Conservation (phyloP, 2,113 vertebrate species). For the Pluvialis apricaria region DNA sequence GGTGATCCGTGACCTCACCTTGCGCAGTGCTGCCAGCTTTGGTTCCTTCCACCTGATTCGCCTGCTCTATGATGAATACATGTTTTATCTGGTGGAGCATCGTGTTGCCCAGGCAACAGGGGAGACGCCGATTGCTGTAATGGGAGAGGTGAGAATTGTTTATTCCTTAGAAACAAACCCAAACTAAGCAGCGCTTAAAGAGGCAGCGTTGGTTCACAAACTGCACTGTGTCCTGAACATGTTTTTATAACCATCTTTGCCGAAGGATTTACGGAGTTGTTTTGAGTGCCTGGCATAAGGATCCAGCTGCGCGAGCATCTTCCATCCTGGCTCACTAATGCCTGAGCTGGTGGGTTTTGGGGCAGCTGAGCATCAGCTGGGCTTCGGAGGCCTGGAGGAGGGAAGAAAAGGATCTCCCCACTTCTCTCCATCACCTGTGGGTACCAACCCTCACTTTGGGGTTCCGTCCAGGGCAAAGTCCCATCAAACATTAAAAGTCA, state of each 20-base stretch:
- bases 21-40: constrained; percentile 95
- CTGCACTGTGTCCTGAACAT: rapidly evolving
- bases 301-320: background rate
- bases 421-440: background rate
- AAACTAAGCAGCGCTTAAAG: background rate
- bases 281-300: background rate
- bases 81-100: constrained; percentile 99
- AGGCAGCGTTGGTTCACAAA: rapidly evolving
- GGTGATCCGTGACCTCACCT: constrained; percentile 97
- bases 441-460: background rate
- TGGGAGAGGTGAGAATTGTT: constrained; percentile 88
- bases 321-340: background rate
- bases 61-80: constrained; percentile 96
- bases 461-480: background rate
- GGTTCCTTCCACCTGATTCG: constrained; percentile 98
- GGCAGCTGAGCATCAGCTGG: background rate
- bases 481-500: background rate
- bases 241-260: background rate
- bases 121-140: constrained; percentile 95
- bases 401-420: background rate
- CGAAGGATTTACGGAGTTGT: background rate
- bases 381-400: background rate
- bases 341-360: background rate
- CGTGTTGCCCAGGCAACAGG: constrained; percentile 93
- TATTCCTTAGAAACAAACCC: background rate